Conservation (phyloP, 2,113 vertebrate genomes). For the Amphiprion ocellaris region DNA sequence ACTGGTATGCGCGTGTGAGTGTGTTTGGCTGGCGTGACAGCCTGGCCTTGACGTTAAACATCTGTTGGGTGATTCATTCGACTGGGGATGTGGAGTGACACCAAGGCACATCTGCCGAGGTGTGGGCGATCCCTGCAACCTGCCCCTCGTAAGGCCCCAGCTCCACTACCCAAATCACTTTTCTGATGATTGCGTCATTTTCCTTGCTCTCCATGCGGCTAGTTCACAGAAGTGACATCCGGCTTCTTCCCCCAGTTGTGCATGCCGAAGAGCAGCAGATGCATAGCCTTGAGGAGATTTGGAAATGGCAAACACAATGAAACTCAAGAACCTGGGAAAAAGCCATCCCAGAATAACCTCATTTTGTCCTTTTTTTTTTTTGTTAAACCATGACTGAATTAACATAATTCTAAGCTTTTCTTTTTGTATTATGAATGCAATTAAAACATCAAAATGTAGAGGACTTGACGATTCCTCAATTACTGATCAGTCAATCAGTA, state of each 20-base stretch:
- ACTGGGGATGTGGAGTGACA: constrained; percentile 78
- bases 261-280: constrained; percentile 76
- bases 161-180: constrained; percentile 66
- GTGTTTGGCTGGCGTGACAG: constrained; percentile 72
- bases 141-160: constrained; percentile 68
- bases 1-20: constrained; percentile 42
- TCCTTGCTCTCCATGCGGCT: constrained; percentile 57
- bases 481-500: not conserved
- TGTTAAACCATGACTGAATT: not conserved
- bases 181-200: constrained; percentile 74
- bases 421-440: not conserved
- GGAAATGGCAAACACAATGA: constrained; percentile 79
- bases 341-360: constrained; percentile 20
- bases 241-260: constrained; percentile 59
- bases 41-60: constrained; percentile 81
- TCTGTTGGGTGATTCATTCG: constrained; percentile 83
- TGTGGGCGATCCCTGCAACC: constrained; percentile 67
- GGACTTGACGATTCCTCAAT: not conserved
- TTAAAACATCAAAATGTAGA: not conserved
- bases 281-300: constrained; percentile 74
- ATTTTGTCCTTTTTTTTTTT: constrained; percentile 30
- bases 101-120: constrained; percentile 78
- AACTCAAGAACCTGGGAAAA: constrained; percentile 73
- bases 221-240: constrained; percentile 80
- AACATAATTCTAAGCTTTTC: constrained; percentile 13